phyloP scores from a whole-genome alignment of 2,888 invertebrate genomes.

The Zhengitettix transpicula region DNA sequence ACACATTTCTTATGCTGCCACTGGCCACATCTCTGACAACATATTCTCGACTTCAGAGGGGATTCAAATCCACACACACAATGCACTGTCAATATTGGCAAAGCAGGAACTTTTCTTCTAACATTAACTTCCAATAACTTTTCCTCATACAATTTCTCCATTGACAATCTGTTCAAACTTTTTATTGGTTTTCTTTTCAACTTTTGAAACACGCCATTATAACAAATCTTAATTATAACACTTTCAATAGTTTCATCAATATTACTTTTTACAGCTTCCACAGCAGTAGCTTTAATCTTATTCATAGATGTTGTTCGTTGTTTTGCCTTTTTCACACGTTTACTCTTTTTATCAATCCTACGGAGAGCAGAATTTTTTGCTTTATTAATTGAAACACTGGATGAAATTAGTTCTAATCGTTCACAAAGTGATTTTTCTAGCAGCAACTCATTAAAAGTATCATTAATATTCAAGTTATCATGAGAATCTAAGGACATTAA shows the following conservation, averaged over 20 bases:
- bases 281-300: neutral
- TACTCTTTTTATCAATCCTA: neutral
- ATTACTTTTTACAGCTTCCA: too few relatives aligned
- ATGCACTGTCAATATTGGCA: slow-evolving; percentile 11
- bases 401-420: neutral
- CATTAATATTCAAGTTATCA: too few relatives aligned
- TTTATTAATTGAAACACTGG: neutral
- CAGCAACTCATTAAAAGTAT: too few relatives aligned
- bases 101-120: neutral
- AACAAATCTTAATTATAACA: slow-evolving; percentile 13
- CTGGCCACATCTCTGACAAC: slow-evolving; percentile 38
- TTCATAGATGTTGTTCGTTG: slow-evolving; percentile 6
- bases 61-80: slow-evolving; percentile 26
- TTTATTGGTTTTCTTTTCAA: neutral
- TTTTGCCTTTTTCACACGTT: neutral
- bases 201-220: slow-evolving; percentile 1
- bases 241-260: slow-evolving; percentile 13
- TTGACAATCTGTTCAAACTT: neutral
- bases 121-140: neutral
- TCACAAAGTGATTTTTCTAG: neutral
- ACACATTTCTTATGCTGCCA: slow-evolving; percentile 49
- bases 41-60: slow-evolving; percentile 19
- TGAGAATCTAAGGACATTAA: too few relatives aligned
- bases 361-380: neutral
- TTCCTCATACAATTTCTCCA: neutral